phyloP scores from a whole-genome alignment of 2,888 invertebrate species.

The Diploptera punctata region DNA sequence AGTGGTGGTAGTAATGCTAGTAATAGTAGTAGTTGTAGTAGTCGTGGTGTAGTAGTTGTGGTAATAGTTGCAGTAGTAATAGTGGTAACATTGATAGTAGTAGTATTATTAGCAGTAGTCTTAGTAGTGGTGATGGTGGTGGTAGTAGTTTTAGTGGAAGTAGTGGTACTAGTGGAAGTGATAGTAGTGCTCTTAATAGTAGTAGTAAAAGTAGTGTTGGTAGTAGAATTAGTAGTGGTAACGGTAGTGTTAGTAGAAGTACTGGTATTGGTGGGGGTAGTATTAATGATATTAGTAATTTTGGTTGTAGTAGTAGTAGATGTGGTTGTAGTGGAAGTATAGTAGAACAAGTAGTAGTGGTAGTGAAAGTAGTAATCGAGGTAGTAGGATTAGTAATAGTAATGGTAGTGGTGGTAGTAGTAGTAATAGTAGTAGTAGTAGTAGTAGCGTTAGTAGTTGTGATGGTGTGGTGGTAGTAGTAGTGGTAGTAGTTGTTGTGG shows the following conservation, averaged over 20 bases:
- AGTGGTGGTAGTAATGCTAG: too few relatives aligned
- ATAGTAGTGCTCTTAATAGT: too few relatives aligned
- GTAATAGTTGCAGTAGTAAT: too few relatives aligned
- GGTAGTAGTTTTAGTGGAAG: neutral
- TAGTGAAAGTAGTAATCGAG: neutral
- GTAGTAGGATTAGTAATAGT: neutral
- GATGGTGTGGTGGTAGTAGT: neutral
- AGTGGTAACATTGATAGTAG: too few relatives aligned
- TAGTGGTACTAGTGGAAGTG: too few relatives aligned
- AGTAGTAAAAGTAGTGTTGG: too few relatives aligned
- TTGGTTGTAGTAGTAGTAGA: neutral
- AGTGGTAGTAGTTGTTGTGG: neutral
- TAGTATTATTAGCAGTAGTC: too few relatives aligned
- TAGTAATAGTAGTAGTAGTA: neutral
- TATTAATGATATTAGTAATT: neutral
- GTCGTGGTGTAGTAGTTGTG: too few relatives aligned
- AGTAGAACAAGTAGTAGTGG: neutral
- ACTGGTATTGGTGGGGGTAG: neutral
- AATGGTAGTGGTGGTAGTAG: neutral
- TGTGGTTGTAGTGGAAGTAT: too few relatives aligned
- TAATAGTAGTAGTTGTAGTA: too few relatives aligned
- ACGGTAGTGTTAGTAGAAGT: too few relatives aligned
- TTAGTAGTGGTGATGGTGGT: neutral
- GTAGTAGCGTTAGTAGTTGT: neutral
- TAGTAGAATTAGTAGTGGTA: too few relatives aligned